phyloP scores from a whole-genome alignment of 2,797 vertebrate species.

The Falco biarmicus region DNA sequence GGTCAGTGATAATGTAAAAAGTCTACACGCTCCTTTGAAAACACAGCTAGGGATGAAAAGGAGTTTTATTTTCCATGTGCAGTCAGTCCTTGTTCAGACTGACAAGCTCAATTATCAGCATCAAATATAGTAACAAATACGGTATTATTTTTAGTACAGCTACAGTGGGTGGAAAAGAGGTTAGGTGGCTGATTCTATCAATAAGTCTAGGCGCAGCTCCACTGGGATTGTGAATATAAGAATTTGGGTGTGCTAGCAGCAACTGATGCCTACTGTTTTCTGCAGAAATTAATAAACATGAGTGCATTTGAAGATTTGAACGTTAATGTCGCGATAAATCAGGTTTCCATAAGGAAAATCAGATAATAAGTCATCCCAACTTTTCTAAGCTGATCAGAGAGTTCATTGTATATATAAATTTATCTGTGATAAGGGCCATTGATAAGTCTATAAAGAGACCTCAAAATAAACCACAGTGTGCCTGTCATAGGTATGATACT shows the following conservation, averaged over 20 bases:
- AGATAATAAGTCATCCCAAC: neutral
- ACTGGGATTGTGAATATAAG: neutral
- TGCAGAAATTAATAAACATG: neutral
- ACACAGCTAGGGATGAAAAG: neutral
- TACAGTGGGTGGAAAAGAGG: neutral
- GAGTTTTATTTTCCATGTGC: neutral
- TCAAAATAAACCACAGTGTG: neutral
- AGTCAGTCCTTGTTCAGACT: neutral
- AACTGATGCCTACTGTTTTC: neutral
- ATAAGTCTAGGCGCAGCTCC: neutral
- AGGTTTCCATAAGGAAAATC: neutral
- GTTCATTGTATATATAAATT: neutral
- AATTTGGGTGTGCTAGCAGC: neutral
- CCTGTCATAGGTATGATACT: neutral
- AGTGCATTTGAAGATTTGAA: neutral
- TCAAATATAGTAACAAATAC: neutral
- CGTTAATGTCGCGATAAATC: neutral
- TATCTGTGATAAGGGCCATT: neutral
- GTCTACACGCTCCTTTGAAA: neutral
- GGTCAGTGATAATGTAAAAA: neutral
- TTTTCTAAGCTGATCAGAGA: neutral
- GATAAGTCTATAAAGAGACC: neutral
- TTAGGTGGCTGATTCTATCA: neutral
- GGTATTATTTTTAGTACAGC: neutral
- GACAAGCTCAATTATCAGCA: neutral